Evolutionary conservation across 1,140 invertebrate genomes (phyloP).

Genomic region (Ostrea edulis): DNA sequence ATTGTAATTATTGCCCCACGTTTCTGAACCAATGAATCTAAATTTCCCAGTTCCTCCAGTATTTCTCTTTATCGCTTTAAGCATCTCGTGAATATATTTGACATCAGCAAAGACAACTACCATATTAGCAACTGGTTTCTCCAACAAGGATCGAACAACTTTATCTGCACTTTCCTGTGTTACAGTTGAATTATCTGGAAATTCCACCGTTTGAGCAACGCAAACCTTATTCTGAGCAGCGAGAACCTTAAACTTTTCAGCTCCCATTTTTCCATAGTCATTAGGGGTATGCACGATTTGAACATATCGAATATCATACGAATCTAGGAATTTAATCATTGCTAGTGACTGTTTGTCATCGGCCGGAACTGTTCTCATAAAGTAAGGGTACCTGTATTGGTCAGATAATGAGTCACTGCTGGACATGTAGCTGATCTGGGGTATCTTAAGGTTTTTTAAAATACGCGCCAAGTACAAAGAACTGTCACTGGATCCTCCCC

Average conservation of each 20-base stretch:
- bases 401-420: constrained; percentile 87
- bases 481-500: constrained; percentile 70
- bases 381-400: constrained; percentile 87
- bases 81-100: constrained; percentile 66
- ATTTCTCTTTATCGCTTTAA: constrained; percentile 65
- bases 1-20: constrained; percentile 70
- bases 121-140: constrained; percentile 73
- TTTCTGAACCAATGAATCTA: constrained; percentile 72
- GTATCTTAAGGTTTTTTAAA: constrained; percentile 84
- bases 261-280: constrained; percentile 67
- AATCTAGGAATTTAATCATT: constrained; percentile 79
- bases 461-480: constrained; percentile 73
- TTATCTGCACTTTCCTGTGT: constrained; percentile 69
- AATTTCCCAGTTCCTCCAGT: constrained; percentile 62
- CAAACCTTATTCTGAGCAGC: constrained; percentile 67
- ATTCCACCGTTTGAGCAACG: constrained; percentile 70
- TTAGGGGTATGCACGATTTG: constrained; percentile 69
- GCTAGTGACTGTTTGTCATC: constrained; percentile 89
- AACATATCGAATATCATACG: constrained; percentile 73
- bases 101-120: constrained; percentile 70
- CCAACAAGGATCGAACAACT: constrained; percentile 65
- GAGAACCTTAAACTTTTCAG: constrained; percentile 60
- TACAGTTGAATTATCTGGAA: constrained; percentile 64
- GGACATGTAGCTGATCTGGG: constrained; percentile 89
- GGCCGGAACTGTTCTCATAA: constrained; percentile 89